Conservation (phyloP, 2,888 invertebrate genomes). For the Tipula unca region DNA sequence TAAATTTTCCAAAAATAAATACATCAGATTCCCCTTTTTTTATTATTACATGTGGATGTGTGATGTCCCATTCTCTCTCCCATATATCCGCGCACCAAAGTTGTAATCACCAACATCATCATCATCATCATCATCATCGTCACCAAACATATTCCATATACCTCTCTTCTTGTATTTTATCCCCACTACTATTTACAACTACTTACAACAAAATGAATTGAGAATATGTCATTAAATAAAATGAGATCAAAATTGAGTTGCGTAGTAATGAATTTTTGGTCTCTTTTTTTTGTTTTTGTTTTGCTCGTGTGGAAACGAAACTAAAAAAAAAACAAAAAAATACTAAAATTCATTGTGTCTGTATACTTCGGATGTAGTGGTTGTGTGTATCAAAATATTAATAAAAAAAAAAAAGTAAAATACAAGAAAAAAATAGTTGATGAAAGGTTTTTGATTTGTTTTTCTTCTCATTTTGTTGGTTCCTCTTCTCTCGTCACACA, state of each 20-base stretch:
- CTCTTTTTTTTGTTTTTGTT: neutral
- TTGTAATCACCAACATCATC: neutral
- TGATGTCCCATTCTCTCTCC: neutral
- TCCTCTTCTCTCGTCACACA: neutral
- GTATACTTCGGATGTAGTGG: neutral
- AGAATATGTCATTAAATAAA: neutral
- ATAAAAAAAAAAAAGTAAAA: neutral
- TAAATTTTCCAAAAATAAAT: slow-evolving; percentile 8
- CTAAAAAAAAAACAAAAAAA: neutral
- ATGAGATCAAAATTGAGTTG: slow-evolving; percentile 14
- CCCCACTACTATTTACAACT: neutral
- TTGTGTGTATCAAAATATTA: neutral
- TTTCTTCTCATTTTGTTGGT: slow-evolving; percentile 3
- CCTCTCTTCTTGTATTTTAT: neutral
- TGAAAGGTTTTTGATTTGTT: neutral
- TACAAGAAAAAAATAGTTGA: neutral
- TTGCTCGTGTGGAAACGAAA: neutral
- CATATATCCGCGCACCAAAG: neutral
- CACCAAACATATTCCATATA: neutral
- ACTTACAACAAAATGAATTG: neutral
- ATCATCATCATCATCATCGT: neutral
- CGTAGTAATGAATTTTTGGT: neutral
- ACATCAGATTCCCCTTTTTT: neutral
- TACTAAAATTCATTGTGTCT: neutral
- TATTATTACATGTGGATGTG: neutral